A percentile compares a stretch with the other conserved stretches of the same genome.
Conservation (phyloP, 2,797 vertebrate genomes). For the Galaxias olidus region DNA sequence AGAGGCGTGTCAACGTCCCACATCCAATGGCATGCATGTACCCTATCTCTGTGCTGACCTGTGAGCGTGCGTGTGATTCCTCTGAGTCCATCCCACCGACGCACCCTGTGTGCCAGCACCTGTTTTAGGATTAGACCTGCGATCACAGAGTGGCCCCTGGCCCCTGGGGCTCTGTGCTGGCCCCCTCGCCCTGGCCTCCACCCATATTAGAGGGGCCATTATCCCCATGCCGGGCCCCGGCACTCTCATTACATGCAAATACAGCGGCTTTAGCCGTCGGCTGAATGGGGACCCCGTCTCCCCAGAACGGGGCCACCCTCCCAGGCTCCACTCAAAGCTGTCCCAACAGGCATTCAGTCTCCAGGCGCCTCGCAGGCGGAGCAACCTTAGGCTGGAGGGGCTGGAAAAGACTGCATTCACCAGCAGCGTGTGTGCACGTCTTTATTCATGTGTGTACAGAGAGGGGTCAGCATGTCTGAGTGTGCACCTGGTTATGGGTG, state of each 20-base stretch:
- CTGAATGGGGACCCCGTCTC: constrained; percentile 66
- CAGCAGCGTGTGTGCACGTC: too few species aligned
- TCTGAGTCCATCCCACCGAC: neutral
- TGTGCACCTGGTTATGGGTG: neutral
- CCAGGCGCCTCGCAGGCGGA: constrained; percentile 36
- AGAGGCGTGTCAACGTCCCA: too few species aligned
- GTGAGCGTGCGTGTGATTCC: neutral
- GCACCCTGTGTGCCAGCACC: neutral
- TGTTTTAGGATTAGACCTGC: constrained; percentile 51
- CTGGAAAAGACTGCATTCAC: too few species aligned
- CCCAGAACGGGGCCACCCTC: constrained; percentile 52
- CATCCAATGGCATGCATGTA: too few species aligned
- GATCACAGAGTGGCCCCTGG: neutral
- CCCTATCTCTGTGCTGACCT: neutral
- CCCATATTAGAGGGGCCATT: constrained; percentile 56
- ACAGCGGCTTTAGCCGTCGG: constrained; percentile 70
- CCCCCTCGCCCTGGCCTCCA: constrained; percentile 26
- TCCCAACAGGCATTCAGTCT: constrained; percentile 42
- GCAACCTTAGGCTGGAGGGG: neutral
- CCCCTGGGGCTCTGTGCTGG: constrained; percentile 16
- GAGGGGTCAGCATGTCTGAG: too few species aligned
- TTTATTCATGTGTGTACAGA: too few species aligned
- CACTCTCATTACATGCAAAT: constrained; percentile 83
- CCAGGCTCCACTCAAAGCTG: constrained; percentile 52
- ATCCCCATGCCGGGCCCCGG: constrained; percentile 56